Percentiles rank a stretch among this genome's conserved stretches.
Evolutionary conservation across 2,888 invertebrate species (phyloP).

Genomic region (Drosophila emarginata): DNA sequence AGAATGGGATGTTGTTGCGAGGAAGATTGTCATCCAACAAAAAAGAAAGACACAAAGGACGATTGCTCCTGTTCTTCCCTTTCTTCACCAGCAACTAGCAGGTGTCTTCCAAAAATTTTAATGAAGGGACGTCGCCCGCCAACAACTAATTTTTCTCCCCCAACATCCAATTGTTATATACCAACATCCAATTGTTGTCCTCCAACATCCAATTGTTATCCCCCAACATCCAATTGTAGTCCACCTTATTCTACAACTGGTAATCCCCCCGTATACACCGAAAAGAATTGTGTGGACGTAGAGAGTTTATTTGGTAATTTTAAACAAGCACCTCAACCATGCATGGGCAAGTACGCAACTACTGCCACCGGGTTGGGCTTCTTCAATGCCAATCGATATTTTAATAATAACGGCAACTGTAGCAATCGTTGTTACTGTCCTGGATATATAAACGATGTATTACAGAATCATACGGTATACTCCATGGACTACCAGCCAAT

Average conservation of each 20-base stretch:
- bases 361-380: conserved; percentile 2
- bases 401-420: background rate
- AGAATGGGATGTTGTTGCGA: background rate
- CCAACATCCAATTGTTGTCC: background rate
- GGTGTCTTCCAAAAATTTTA: background rate
- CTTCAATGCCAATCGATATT: background rate
- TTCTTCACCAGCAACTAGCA: background rate
- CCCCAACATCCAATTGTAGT: background rate
- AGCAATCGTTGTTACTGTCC: background rate
- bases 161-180: background rate
- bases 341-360: background rate
- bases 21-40: background rate
- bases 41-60: background rate
- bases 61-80: background rate
- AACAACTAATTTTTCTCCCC: background rate
- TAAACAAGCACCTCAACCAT: background rate
- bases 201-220: background rate
- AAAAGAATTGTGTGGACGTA: conserved; percentile 27
- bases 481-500: conserved; percentile 41
- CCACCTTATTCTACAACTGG: background rate
- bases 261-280: background rate
- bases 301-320: conserved; percentile 27
- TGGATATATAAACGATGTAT: conserved; percentile 9
- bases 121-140: background rate
- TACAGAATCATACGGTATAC: conserved; percentile 51